Conservation (phyloP, 2,113 vertebrate genomes). For the Cyprinodon variegatus region DNA sequence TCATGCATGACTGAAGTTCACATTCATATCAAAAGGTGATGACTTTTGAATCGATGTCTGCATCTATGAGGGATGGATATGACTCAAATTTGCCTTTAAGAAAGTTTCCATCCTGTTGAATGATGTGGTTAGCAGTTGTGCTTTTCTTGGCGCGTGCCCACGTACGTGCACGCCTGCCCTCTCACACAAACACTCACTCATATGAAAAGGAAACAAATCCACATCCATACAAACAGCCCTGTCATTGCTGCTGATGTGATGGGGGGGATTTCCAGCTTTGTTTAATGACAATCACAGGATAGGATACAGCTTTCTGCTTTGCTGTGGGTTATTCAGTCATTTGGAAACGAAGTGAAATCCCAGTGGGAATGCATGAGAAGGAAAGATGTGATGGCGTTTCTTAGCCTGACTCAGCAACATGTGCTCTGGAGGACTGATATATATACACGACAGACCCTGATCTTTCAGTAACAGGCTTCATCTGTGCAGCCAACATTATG, state of each 20-base stretch:
- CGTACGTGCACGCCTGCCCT: conserved; percentile 11
- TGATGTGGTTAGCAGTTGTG: conserved; percentile 51
- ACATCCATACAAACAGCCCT: neutral
- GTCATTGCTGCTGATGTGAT: conserved; percentile 5
- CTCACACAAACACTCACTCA: neutral
- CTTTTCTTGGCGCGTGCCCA: conserved; percentile 38
- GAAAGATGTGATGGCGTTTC: neutral
- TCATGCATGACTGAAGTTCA: neutral
- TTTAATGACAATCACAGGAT: conserved; percentile 47
- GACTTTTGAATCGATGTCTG: neutral
- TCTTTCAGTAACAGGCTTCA: neutral
- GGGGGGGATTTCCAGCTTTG: conserved; percentile 48
- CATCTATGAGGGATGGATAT: conserved; percentile 7
- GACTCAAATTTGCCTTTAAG: conserved; percentile 17
- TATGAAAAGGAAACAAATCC: neutral
- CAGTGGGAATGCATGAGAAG: neutral
- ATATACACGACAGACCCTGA: neutral
- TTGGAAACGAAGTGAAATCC: neutral
- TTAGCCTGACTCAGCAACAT: neutral
- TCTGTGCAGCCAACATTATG: too few relatives aligned
- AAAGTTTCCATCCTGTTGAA: conserved; percentile 42
- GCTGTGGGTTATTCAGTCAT: conserved; percentile 12
- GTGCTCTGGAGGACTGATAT: neutral
- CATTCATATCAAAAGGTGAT: neutral
- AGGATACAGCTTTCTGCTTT: conserved; percentile 6